These are phyloP conservation scores for Sturnira hondurensis DNA, from an alignment of 2,113 vertebrate species.

Conservation along the genomic window DNA sequence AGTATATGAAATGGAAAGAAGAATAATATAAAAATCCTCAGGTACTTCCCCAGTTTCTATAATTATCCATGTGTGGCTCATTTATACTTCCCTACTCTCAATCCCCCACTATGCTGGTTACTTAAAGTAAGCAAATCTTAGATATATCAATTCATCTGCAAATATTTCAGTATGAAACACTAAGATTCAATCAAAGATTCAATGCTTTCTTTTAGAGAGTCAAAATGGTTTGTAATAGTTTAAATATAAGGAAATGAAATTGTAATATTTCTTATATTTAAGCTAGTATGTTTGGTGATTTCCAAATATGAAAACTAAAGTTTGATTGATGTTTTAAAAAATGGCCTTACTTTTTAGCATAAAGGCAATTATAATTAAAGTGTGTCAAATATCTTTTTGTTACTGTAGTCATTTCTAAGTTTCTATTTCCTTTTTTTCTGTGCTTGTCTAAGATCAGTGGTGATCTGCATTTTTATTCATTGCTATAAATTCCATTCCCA, in stretches of 20 bases:
- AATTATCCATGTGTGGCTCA: not conserved
- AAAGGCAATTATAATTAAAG: not conserved
- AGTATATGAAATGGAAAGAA: not conserved
- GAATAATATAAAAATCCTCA: not conserved
- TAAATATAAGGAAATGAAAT: not conserved
- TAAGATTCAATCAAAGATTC: not conserved
- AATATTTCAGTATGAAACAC: not conserved
- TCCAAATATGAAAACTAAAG: slow-evolving; percentile 5
- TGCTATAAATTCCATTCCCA: not conserved
- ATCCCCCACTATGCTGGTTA: not conserved
- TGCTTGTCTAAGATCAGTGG: not conserved
- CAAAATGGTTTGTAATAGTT: not conserved
- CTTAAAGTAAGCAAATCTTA: not conserved
- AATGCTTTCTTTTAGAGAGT: not conserved
- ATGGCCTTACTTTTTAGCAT: not conserved
- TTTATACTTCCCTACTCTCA: not conserved
- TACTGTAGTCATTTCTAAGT: not conserved
- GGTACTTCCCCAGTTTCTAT: not conserved
- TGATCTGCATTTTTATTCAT: not conserved
- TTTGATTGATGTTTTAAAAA: slow-evolving; percentile 26
- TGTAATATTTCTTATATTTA: not conserved
- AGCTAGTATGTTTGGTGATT: not conserved
- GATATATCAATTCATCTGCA: not conserved
- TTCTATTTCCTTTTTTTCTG: not conserved
- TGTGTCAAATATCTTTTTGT: not conserved